phyloP scores from a whole-genome alignment of 1,140 invertebrate genomes.

The Polyergus mexicanus region DNA sequence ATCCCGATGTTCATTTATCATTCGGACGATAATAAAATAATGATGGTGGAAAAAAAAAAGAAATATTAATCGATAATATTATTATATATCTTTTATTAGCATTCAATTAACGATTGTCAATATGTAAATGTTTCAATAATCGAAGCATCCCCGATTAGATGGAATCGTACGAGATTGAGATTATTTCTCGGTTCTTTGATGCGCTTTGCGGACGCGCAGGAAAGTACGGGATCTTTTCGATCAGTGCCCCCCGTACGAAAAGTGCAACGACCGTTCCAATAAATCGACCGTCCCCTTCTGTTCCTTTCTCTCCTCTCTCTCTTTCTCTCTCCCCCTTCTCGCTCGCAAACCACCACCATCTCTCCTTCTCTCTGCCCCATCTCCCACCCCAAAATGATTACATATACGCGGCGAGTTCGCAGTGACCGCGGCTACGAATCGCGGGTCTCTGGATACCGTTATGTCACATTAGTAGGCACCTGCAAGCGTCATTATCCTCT shows the following conservation, averaged over 20 bases:
- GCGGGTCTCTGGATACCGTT: slow-evolving; percentile 84
- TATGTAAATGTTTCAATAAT: neutral
- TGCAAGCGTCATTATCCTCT: slow-evolving; percentile 80
- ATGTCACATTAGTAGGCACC: slow-evolving; percentile 86
- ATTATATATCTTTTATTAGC: neutral
- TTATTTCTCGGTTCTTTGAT: slow-evolving; percentile 34
- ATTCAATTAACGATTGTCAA: neutral
- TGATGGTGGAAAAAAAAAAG: neutral
- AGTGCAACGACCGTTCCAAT: slow-evolving; percentile 86
- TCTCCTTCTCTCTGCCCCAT: slow-evolving; percentile 66
- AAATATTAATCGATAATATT: neutral
- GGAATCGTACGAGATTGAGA: neutral
- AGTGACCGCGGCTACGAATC: slow-evolving; percentile 79
- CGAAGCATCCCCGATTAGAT: neutral
- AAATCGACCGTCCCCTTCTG: slow-evolving; percentile 80
- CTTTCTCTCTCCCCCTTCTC: slow-evolving; percentile 68
- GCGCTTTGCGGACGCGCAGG: slow-evolving; percentile 33
- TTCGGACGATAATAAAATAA: neutral
- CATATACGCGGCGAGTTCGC: slow-evolving; percentile 79
- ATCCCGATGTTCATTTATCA: neutral
- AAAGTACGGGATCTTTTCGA: slow-evolving; percentile 72
- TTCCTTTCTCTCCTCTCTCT: slow-evolving; percentile 57
- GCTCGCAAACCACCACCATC: slow-evolving; percentile 63
- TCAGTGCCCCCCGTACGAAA: slow-evolving; percentile 76
- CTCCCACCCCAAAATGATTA: slow-evolving; percentile 80